Percentiles rank a stretch among this genome's conserved stretches.
Conservation (phyloP, 2,888 invertebrate genomes). For the Drosophila putrida region DNA sequence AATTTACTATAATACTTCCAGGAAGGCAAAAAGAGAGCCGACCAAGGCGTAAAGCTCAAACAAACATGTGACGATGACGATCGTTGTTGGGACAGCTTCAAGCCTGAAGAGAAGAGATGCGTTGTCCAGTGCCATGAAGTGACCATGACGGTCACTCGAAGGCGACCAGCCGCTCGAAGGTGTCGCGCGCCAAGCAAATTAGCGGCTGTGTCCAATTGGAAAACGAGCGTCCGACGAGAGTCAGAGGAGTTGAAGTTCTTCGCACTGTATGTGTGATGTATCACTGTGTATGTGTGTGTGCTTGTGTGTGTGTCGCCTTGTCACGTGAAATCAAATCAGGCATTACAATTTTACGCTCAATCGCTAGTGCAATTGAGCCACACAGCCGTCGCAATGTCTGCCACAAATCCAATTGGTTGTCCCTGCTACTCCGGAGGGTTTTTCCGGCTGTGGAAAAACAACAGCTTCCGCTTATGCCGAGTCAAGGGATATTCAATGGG, state of each 20-base stretch:
- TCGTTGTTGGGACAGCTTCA: slow-evolving; percentile 38
- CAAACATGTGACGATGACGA: slow-evolving; percentile 58
- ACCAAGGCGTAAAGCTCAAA: slow-evolving; percentile 50
- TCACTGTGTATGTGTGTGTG: slow-evolving; percentile 19
- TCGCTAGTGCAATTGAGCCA: slow-evolving; percentile 84
- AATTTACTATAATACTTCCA: slow-evolving; percentile 82
- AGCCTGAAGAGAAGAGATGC: slow-evolving; percentile 50
- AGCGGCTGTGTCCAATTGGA: slow-evolving; percentile 82
- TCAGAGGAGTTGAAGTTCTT: slow-evolving; percentile 13
- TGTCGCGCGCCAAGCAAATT: slow-evolving; percentile 82
- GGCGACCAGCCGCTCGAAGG: slow-evolving; percentile 54
- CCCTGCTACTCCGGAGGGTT: slow-evolving; percentile 34
- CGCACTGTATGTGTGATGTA: slow-evolving; percentile 4
- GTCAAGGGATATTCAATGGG: slow-evolving; percentile 35
- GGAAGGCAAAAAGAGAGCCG: slow-evolving; percentile 71
- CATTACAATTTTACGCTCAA: slow-evolving; percentile 85
- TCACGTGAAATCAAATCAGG: slow-evolving; percentile 82
- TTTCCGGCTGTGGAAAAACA: slow-evolving; percentile 68
- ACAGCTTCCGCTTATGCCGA: slow-evolving; percentile 61
- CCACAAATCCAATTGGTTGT: slow-evolving; percentile 75
- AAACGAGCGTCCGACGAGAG: slow-evolving; percentile 63
- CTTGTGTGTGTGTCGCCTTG: slow-evolving; percentile 58
- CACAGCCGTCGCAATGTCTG: slow-evolving; percentile 77
- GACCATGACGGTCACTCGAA: slow-evolving; percentile 68
- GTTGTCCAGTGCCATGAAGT: slow-evolving; percentile 65